Conservation (phyloP, 2,797 vertebrate species). For the Dipus sagitta region DNA sequence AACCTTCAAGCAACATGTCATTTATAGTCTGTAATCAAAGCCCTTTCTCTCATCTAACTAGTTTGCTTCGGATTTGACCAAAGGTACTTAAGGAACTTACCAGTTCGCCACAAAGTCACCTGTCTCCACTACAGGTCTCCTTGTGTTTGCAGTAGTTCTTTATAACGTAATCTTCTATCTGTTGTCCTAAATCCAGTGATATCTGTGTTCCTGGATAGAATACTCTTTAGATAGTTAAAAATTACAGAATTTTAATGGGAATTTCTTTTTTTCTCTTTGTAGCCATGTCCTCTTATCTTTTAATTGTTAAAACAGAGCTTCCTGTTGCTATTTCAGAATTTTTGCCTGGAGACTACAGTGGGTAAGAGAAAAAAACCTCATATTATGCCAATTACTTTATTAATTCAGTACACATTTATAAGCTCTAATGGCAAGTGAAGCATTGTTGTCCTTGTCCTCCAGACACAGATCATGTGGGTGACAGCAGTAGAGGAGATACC, state of each 20-base stretch:
- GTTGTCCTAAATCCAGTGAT: not conserved
- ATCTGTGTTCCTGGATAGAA: slow-evolving; percentile 26
- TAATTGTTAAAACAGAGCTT: slow-evolving; percentile 97
- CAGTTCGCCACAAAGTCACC: slow-evolving; percentile 23
- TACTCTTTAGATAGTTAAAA: slow-evolving; percentile 63
- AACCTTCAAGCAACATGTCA: slow-evolving; percentile 43
- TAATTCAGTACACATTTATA: slow-evolving; percentile 42
- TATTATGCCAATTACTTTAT: not conserved
- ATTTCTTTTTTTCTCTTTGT: slow-evolving; percentile 82
- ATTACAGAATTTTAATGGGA: slow-evolving; percentile 65
- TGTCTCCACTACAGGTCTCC: not conserved
- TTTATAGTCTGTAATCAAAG: slow-evolving; percentile 32
- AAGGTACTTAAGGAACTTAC: slow-evolving; percentile 50
- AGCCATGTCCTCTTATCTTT: slow-evolving; percentile 98
- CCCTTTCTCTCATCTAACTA: slow-evolving; percentile 34
- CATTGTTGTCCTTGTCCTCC: slow-evolving; percentile 19
- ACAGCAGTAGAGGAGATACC: not conserved
- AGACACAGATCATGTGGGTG: not conserved
- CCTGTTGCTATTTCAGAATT: slow-evolving; percentile 93
- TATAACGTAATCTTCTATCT: slow-evolving; percentile 26
- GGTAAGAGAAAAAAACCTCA: slow-evolving; percentile 89
- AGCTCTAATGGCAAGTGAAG: slow-evolving; percentile 22
- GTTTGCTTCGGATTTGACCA: slow-evolving; percentile 58
- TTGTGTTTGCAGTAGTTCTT: not conserved
- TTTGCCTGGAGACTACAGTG: slow-evolving; percentile 86